Conservation (phyloP, 1,140 invertebrate species). For the Chlorops oryzae region DNA sequence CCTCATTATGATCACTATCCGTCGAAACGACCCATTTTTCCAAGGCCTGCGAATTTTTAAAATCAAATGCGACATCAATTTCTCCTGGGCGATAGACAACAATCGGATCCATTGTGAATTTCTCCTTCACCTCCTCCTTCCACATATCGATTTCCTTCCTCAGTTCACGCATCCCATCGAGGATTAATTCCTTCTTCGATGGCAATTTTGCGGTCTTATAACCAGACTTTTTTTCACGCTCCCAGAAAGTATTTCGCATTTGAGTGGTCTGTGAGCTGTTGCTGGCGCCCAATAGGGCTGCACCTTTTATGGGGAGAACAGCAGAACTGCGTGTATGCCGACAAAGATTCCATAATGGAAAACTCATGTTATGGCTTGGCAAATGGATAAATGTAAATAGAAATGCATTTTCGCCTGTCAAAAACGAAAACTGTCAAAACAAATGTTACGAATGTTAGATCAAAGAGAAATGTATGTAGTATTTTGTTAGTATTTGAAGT, state of each 20-base stretch:
- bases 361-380: too few relatives aligned
- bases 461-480: too few relatives aligned
- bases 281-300: too few relatives aligned
- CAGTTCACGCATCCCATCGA: slow-evolving; percentile 58
- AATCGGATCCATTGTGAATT: slow-evolving; percentile 56
- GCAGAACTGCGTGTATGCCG: too few relatives aligned
- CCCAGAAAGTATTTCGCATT: slow-evolving; percentile 51
- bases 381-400: too few relatives aligned
- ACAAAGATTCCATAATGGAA: too few relatives aligned
- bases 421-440: too few relatives aligned
- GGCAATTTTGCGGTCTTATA: slow-evolving; percentile 52
- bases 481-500: too few relatives aligned
- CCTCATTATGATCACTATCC: slow-evolving; percentile 76
- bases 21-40: slow-evolving; percentile 67
- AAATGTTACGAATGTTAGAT: too few relatives aligned
- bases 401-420: too few relatives aligned
- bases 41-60: slow-evolving; percentile 57
- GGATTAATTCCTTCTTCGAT: slow-evolving; percentile 51
- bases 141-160: slow-evolving; percentile 62
- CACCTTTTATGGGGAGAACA: too few relatives aligned
- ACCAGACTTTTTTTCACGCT: slow-evolving; percentile 59
- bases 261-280: slow-evolving; percentile 37
- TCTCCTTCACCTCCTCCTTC: slow-evolving; percentile 63
- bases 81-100: slow-evolving; percentile 57
- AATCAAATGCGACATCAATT: slow-evolving; percentile 64